phyloP scores from a whole-genome alignment of 2,113 vertebrate species.

The Corydoras sp. region DNA sequence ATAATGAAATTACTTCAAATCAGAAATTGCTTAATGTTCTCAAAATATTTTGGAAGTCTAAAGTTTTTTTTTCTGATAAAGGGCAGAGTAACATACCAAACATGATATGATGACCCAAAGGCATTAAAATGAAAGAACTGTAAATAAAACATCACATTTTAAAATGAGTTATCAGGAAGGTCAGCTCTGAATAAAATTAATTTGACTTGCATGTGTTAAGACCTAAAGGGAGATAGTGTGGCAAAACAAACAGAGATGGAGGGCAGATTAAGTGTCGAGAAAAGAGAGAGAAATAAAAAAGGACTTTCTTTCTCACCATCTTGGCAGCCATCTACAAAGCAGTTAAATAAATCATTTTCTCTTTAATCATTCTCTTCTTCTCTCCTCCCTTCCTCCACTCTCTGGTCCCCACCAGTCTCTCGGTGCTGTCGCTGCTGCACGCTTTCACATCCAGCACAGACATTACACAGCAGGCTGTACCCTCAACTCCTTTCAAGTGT shows the following conservation, averaged over 20 bases:
- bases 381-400: conserved; percentile 25
- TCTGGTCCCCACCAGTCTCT: conserved; percentile 28
- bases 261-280: conserved; percentile 23
- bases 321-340: conserved; percentile 39
- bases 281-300: conserved; percentile 23
- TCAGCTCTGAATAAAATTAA: conserved; percentile 11
- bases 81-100: background rate
- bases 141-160: conserved; percentile 10
- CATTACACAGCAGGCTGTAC: conserved; percentile 19
- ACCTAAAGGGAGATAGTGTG: background rate
- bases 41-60: too few species aligned
- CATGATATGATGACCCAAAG: background rate
- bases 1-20: too few species aligned
- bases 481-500: conserved; percentile 20
- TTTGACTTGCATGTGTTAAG: background rate
- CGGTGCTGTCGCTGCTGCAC: conserved; percentile 1
- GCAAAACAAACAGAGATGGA: conserved; percentile 12
- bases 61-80: too few species aligned
- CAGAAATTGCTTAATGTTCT: too few species aligned
- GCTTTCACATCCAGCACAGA: conserved; percentile 26
- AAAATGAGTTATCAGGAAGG: background rate
- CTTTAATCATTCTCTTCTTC: conserved; percentile 29
- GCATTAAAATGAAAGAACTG: background rate
- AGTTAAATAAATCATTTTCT: conserved; percentile 45
- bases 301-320: conserved; percentile 19